These are phyloP conservation scores for Naja naja DNA, from an alignment of 2,113 vertebrate genomes.

Conservation along the genomic window DNA sequence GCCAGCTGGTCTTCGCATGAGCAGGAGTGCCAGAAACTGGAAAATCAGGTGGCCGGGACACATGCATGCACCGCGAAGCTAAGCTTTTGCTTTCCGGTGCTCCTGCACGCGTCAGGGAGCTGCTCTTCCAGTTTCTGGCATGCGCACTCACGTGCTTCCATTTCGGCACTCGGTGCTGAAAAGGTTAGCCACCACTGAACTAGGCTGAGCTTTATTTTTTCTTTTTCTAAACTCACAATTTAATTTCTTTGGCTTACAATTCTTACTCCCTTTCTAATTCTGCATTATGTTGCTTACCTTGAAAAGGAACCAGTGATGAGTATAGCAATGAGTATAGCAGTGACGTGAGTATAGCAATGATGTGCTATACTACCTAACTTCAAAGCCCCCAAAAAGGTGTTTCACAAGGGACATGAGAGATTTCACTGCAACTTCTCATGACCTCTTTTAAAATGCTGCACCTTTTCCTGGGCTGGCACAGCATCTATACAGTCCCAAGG, in stretches of 20 bases:
- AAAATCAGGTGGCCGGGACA: no score
- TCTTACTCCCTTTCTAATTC: neutral
- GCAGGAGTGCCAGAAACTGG: no score
- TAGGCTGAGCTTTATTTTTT: neutral
- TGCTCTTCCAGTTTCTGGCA: no score
- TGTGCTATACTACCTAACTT: neutral
- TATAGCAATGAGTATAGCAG: neutral
- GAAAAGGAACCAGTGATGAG: neutral
- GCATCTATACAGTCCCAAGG: neutral
- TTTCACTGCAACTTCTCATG: neutral
- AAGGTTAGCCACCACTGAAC: no score
- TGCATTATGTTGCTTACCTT: neutral
- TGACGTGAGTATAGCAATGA: neutral
- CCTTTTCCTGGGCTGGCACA: neutral
- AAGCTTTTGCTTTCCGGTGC: no score
- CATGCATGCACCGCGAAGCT: no score
- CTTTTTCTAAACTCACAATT: neutral
- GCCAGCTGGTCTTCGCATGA: no score
- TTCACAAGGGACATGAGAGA: neutral
- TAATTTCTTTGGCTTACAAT: neutral
- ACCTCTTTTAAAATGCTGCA: neutral
- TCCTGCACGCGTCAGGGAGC: no score
- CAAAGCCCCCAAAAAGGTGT: neutral
- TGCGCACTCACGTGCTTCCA: no score
- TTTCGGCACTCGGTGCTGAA: no score